Evolutionary conservation across 2,797 vertebrate species (phyloP), one percentile per base, ranked within the genome.

Genomic region (Labeo calbasu): DNA sequence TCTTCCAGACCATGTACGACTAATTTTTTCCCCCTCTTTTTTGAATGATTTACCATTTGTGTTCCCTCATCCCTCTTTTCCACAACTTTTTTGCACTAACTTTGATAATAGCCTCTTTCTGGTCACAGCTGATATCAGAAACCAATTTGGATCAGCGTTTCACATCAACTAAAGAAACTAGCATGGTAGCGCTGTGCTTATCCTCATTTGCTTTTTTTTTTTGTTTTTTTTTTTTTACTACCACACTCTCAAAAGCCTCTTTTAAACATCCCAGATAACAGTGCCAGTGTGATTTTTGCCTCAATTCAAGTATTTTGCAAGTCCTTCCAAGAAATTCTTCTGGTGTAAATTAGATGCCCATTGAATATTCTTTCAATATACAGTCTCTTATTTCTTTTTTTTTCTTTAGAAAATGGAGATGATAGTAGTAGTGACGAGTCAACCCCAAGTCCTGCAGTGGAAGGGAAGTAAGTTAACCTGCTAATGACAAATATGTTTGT

Each of bases 341-440:
- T 19, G 10, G 15, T 77, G 11, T 17, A 43, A 59, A 48, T 13
- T 25, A 63, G 7, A 32, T 2, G 14, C 43, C 9, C 5, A 57
- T 15, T 55, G 48, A 48, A 55, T 2, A 5, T 14, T 65, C 8
- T 43, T 6, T 73, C 12, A 43, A 46, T 11, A 23, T 50, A 23
- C 17, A 57, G 3, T 25, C 5, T 50, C 2, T 48, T 73, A 43
- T 82, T 79, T 84, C 2, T 63, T 53, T 87, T 36, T 36, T 36
- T 43, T 7, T 88, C 40, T 32, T 92, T 50, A 99, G 98, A 99
- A 90, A 97, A 97, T 40, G 91, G 93, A 79, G 98, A 99, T 19
- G 96, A 99, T 71, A 99, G 98, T 91, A 97, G 96, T 91, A 98
- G 98, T 80, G 98, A 99, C 48, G 98, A 99, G 55, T 97, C 97